Evolutionary conservation across 2,113 vertebrate species (phyloP).

Genomic region (Platysteira castanea): DNA sequence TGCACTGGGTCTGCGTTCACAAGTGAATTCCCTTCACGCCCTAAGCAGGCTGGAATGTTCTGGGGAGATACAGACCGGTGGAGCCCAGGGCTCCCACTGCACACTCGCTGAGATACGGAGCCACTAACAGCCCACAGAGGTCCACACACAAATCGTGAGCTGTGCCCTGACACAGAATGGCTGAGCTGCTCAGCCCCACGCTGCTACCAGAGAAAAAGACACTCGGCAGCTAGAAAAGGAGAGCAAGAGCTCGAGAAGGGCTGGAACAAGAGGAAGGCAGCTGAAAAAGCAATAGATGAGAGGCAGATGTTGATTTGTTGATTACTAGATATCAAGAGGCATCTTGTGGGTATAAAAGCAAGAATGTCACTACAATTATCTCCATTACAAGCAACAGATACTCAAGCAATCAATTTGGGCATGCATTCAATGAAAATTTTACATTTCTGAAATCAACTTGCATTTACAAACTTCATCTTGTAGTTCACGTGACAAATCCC

Average conservation of each 20-base stretch:
- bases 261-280: not conserved
- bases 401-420: not conserved
- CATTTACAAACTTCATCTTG: not conserved
- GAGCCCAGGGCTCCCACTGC: not conserved
- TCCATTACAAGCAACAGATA: not conserved
- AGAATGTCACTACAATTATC: not conserved
- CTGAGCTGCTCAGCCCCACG: not conserved
- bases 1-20: not conserved
- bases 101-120: not conserved
- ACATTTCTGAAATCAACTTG: not conserved
- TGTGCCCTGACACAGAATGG: not conserved
- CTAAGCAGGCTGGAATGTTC: not conserved
- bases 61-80: not conserved
- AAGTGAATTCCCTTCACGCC: not conserved
- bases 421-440: not conserved
- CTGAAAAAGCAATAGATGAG: not conserved
- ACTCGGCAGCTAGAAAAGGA: not conserved
- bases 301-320: not conserved
- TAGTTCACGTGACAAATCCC: not conserved
- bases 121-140: not conserved
- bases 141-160: not conserved
- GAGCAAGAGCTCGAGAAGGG: not conserved
- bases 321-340: not conserved
- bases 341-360: conserved; percentile 13
- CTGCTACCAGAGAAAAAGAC: not conserved